Base-by-base conservation (phyloP, 2,797 vertebrate species). In the Malacoctenus gilli region DNA sequence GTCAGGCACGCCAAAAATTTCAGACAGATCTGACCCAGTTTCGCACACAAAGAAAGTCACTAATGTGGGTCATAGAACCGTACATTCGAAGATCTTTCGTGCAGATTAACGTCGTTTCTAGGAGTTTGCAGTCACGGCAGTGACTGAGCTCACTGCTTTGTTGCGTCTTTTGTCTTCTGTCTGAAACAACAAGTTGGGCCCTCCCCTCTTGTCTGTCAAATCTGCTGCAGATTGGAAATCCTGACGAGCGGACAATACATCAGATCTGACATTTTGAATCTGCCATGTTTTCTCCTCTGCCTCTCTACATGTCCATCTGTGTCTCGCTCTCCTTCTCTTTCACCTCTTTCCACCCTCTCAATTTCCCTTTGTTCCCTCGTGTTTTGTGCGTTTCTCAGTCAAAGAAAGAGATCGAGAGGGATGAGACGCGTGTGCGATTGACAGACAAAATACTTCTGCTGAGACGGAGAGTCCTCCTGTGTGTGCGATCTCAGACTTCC, bases 241-340 rank as follows among this genome's bases (percentile, higher is more conserved):
- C 59, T 79, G 80, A 79, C 83, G 42, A 19, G 55, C 50, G 61
- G 66, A 84, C 79, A 79, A 79, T 66, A 64, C 73, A 56, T 81
- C 73, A 81, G 62, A 76, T 77, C 66, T 85, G 79, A 80, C 82
- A 74, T 84, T 76, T 76, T 62, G 51, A 54, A 76, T 71, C 54
- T 59, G 46, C 51, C 43, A 68, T 36, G 44, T 59, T 59, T 28
- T 71, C 32, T 34, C 39, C 25, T 56, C 40, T 58, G 64, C 32
- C 23, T 34, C 62, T 52, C 42, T 21, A 8, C 39, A 10, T 43
- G 68, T 73, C 72, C 62, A 40, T 71, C 60, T 51, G 53, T 42
- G 68, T 60, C 46, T 32, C 38, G 73, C 72, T 49, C 49, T 51
- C 65, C n/a, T 43, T 37, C 50, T 54, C 66, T 64, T 58, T 59